Base-by-base conservation (phyloP, 2,113 vertebrate genomes). In the Petrocephalus microphthalmus region DNA sequence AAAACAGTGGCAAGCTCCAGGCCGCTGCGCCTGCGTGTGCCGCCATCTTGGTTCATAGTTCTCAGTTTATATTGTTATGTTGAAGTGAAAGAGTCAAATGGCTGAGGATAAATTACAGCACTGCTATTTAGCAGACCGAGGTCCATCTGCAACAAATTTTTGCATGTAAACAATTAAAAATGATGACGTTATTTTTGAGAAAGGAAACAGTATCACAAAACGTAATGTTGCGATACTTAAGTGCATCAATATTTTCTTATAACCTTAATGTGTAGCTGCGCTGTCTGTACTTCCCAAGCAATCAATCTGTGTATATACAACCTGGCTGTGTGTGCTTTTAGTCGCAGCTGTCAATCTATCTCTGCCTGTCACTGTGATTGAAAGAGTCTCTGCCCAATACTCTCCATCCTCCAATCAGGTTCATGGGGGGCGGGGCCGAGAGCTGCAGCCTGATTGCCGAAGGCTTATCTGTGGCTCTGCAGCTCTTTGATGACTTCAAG, bases 401-500 rank as follows among this genome's bases (percentile, higher is more conserved):
- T 87, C 56, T 87, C 56, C 52, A 17, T 47, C 37, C 47, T 81
- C 6, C 74, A 25, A 4, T 2, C 93, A 98, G 97, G 93, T 98
- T 98, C 91, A 97, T 97, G 97, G 97, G 97, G 0, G 97, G 97
- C 0, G 97, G 97, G 1, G 97, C 97, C 0, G 97, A 98, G 91
- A 98, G 97, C 94, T 98, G 97, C 86, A 98, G 97, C 87, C 95
- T 98, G 71, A 98, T 98, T 0, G 97, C 97, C 0, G 97, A 98
- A 87, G 97, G 97, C 0, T 96, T 98, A 37, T 97, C 97, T 56
- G 97, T 97, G 0, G 97, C 97, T 20, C 93, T 98, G 92, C 97
- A 98, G 94, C 96, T 98, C 13, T 98, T 98, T 0, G 97, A 98
- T 0, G 97, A 98, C 95, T 98, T 98, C 89, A 98, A 97, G 94